Percentiles rank a stretch among this genome's conserved stretches.
Conservation (phyloP, 1,140 invertebrate species). For the Lysiphlebus fabarum region DNA sequence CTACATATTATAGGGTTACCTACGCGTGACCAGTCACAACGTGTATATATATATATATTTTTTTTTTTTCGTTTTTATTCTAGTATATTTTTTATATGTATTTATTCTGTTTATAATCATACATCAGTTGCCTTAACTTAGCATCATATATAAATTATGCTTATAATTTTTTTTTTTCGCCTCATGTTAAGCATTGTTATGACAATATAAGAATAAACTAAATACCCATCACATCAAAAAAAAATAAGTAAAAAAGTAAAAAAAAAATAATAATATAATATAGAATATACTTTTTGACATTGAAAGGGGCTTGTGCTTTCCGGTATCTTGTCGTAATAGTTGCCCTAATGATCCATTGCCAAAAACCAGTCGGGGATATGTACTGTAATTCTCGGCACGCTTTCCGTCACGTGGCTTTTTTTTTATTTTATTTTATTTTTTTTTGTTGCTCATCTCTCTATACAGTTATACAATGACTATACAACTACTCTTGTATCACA, state of each 20-base stretch:
- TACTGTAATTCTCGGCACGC: constrained; percentile 47
- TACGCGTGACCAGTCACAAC: constrained; percentile 45
- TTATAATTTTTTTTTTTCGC: background rate
- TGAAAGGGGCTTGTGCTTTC: constrained; percentile 25
- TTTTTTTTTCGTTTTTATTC: background rate
- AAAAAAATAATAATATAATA: background rate
- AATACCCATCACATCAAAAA: background rate
- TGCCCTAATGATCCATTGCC: constrained; percentile 48
- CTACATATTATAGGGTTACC: constrained; percentile 55
- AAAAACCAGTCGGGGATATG: constrained; percentile 36
- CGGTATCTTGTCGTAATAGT: constrained; percentile 48
- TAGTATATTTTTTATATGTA: too few species aligned
- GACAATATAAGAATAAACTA: background rate
- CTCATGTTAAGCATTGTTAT: constrained; percentile 1
- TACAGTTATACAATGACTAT: too few species aligned
- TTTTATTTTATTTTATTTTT: too few species aligned
- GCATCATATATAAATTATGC: constrained; percentile 10
- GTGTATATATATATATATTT: background rate
- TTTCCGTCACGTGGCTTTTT: constrained; percentile 43
- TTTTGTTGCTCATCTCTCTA: background rate
- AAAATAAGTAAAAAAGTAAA: constrained; percentile 8
- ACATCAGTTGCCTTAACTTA: background rate
- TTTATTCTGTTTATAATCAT: background rate
- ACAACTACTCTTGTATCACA: too few species aligned
- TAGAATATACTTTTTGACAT: too few species aligned